These are phyloP conservation scores for Drosophila pseudoobscura DNA, from an alignment of 1,140 invertebrate species.

Conservation along the genomic window DNA sequence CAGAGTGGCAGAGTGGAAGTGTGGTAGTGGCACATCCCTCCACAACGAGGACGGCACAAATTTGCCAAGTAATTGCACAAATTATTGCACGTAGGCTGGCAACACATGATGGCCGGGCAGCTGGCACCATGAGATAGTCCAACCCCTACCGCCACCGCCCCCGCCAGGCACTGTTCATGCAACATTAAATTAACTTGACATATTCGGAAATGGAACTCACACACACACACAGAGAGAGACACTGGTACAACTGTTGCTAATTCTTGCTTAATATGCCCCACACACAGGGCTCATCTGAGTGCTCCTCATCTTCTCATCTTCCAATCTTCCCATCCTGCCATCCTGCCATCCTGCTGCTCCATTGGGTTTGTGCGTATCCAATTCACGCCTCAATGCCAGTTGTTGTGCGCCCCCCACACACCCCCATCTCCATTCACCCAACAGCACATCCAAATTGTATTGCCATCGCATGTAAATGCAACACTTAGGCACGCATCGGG, in stretches of 20 bases:
- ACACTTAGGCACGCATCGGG: conserved; percentile 76
- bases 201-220: conserved; percentile 41
- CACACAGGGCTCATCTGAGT: conserved; percentile 5
- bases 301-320: background rate
- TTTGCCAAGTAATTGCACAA: conserved; percentile 79
- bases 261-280: conserved; percentile 72
- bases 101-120: conserved; percentile 63
- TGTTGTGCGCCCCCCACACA: conserved; percentile 14
- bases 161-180: conserved; percentile 51
- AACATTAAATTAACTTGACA: conserved; percentile 80
- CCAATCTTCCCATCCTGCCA: background rate
- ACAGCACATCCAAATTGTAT: conserved; percentile 54
- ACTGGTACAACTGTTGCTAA: conserved; percentile 71
- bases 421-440: background rate
- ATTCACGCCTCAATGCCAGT: conserved; percentile 71
- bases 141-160: background rate
- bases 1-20: too few relatives aligned
- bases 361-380: conserved; percentile 71
- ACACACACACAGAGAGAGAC: background rate
- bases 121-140: conserved; percentile 46
- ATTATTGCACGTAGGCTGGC: conserved; percentile 77
- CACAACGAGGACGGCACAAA: conserved; percentile 35
- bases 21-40: background rate
- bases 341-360: conserved; percentile 43
- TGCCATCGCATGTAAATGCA: conserved; percentile 73